These are phyloP conservation scores for Peromyscus maniculatus DNA, from an alignment of 2,113 vertebrate genomes.

Conservation along the genomic window DNA sequence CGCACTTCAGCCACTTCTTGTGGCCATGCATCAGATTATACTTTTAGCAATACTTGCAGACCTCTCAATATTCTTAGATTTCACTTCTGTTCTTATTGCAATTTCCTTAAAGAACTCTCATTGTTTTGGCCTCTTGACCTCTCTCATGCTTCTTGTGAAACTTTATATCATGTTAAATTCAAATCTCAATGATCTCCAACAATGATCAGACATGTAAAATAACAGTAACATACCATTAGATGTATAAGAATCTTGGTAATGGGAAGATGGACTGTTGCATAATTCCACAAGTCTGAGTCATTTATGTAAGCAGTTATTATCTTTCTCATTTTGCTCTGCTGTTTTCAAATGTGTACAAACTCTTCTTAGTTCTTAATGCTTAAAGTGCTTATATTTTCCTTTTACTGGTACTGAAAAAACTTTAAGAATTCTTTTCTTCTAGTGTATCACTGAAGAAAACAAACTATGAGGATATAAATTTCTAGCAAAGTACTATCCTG, in stretches of 20 bases:
- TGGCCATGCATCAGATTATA: too few relatives aligned
- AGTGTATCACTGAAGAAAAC: not conserved
- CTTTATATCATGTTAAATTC: not conserved
- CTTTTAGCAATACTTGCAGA: not conserved
- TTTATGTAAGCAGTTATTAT: not conserved
- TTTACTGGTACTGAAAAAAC: not conserved
- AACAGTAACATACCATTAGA: not conserved
- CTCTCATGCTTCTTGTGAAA: not conserved
- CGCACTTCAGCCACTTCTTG: not conserved
- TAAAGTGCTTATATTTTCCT: not conserved
- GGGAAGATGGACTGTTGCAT: not conserved
- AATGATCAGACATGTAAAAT: not conserved
- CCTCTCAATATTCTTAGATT: not conserved
- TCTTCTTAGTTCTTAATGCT: not conserved
- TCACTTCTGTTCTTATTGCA: not conserved
- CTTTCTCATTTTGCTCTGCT: not conserved
- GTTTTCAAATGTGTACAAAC: not conserved
- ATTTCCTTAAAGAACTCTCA: not conserved
- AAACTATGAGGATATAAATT: not conserved
- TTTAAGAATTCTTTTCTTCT: not conserved
- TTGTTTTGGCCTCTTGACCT: not conserved
- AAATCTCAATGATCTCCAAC: not conserved
- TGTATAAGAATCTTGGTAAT: not conserved
- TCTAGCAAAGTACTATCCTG: not conserved
- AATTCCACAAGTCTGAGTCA: too few relatives aligned